Evolutionary conservation across 2,113 vertebrate species (phyloP), one percentile per base, ranked within the genome.

Genomic region (Hucho hucho): DNA sequence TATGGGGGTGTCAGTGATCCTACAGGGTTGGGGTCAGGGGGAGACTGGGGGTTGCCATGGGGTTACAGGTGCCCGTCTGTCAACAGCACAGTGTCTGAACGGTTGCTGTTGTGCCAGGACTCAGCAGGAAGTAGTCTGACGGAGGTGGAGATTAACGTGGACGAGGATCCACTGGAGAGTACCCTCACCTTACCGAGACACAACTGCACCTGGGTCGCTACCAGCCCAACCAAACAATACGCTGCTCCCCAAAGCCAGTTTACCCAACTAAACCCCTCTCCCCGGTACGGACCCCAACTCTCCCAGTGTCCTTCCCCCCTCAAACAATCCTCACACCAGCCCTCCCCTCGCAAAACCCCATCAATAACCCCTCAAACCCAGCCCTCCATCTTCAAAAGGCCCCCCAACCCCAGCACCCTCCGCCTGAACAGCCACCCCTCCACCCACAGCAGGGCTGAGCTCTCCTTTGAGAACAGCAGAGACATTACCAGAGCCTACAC

Each of bases 71-170:
- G n/a, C 32, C 37, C 85, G 37, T 85, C 83, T 20, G 74, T 81
- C 32, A 87, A 88, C 13, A 47, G 88, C 49, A 53, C 49, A 18
- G 49, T 18, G 16, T 18, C 49, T 43, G 75, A 84, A 6, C 77
- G 80, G n/a, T 89, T 86, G 26, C 79, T 81, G 1, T 16, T 93
- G 25, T 87, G 86, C 73, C 77, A 91, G n/a, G 84, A 90, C 83
- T 91, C 90, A 1, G 87, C 81, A 70, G 86, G 87, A 63, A 95
- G 94, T 77, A 92, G 91, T 67, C 93, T 95, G 28, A 84, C 91
- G 77, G 96, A 97, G 81, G 69, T 96, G 0, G 95, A 94, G 78
- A 74, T 93, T 2, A 93, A 92, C 75, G 93, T 93, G 1, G 93
- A 94, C 61, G 95, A 92, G 37, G 95, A 93, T 72, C 88, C 93